Evolutionary conservation across 2,888 invertebrate species (phyloP).

Genomic region (Pristionchus exspectatus): DNA sequence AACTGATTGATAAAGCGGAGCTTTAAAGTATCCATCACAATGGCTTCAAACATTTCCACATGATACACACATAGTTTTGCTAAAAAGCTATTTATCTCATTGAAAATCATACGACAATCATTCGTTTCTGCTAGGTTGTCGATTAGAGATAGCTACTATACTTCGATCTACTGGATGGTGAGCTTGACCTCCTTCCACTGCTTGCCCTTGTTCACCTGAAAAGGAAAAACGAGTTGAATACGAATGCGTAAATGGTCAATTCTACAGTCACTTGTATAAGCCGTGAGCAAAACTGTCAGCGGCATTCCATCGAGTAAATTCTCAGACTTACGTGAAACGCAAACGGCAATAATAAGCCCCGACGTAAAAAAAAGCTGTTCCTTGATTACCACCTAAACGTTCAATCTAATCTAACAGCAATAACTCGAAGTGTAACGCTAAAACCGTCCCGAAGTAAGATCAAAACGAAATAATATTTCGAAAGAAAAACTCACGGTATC

Average conservation of each 20-base stretch:
- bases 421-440: too few species aligned
- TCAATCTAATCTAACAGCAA: too few species aligned
- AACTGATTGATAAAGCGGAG: slow-evolving; percentile 52
- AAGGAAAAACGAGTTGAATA: slow-evolving; percentile 51
- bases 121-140: slow-evolving; percentile 21
- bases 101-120: slow-evolving; percentile 29
- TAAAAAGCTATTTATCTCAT: slow-evolving; percentile 48
- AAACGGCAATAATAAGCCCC: too few species aligned
- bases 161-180: slow-evolving; percentile 56
- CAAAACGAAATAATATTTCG: background rate
- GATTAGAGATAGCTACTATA: slow-evolving; percentile 26
- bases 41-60: slow-evolving; percentile 18
- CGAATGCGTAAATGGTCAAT: too few species aligned
- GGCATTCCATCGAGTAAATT: too few species aligned
- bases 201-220: slow-evolving; percentile 75
- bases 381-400: too few species aligned
- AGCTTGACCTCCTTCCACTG: slow-evolving; percentile 77
- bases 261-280: too few species aligned
- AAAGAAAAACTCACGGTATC: slow-evolving; percentile 60
- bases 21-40: slow-evolving; percentile 27
- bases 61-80: background rate
- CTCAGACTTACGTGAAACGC: too few species aligned
- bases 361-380: too few species aligned
- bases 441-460: background rate
- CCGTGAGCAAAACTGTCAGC: too few species aligned